Conservation (phyloP, 1,140 invertebrate species). For the Sycophaga agraensis region DNA sequence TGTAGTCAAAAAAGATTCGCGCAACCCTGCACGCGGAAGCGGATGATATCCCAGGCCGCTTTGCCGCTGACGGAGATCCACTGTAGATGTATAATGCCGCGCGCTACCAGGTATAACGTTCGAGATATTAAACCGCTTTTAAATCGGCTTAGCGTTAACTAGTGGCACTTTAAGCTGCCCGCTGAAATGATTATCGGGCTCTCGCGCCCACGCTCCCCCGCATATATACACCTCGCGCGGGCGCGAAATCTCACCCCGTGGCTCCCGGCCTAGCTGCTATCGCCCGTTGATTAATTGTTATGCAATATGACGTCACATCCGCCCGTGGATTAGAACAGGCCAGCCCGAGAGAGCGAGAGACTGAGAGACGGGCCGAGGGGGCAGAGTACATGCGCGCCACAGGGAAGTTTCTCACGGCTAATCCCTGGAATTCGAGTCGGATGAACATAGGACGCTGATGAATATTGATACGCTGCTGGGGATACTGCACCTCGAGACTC, state of each 20-base stretch:
- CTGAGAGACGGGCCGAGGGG: neutral
- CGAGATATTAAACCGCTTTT: slow-evolving; percentile 59
- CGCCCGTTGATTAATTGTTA: slow-evolving; percentile 60
- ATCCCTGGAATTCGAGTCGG: slow-evolving; percentile 56
- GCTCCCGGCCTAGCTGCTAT: slow-evolving; percentile 51
- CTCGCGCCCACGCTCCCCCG: slow-evolving; percentile 56
- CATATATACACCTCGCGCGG: slow-evolving; percentile 31
- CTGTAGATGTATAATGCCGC: neutral
- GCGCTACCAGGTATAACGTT: slow-evolving; percentile 45
- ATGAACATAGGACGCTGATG: slow-evolving; percentile 59
- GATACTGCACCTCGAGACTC: no score
- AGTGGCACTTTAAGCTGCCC: slow-evolving; percentile 60
- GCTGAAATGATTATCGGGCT: slow-evolving; percentile 60
- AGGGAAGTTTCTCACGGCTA: slow-evolving; percentile 49
- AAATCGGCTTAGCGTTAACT: slow-evolving; percentile 61
- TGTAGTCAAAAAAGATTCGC: slow-evolving; percentile 16
- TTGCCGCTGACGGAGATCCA: neutral
- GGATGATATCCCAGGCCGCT: slow-evolving; percentile 2
- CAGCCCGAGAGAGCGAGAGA: neutral
- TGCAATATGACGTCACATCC: slow-evolving; percentile 59
- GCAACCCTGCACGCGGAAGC: slow-evolving; percentile 8
- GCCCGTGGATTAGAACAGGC: slow-evolving; percentile 46
- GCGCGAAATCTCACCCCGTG: slow-evolving; percentile 11
- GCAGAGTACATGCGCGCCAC: neutral
- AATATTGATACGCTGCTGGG: slow-evolving; percentile 57